Conservation (phyloP, 2,888 invertebrate species). For the Ischnus inquisitorius region DNA sequence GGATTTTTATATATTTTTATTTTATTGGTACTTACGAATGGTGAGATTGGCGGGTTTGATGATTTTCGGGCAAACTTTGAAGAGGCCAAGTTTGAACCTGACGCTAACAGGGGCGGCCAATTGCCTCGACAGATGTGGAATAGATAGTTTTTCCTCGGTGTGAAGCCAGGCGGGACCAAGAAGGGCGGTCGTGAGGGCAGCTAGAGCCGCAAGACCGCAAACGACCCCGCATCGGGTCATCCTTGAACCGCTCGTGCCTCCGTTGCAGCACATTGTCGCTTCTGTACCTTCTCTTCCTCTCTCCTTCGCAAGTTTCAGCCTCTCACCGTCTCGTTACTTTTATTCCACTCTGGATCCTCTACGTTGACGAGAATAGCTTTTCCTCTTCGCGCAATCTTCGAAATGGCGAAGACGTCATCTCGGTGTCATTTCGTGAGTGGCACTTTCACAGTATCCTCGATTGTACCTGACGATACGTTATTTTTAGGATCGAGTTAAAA, state of each 20-base stretch:
- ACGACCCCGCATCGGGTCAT: constrained; percentile 83
- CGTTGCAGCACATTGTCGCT: constrained; percentile 81
- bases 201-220: constrained; percentile 83
- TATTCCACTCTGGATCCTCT: constrained; percentile 11
- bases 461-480: background rate
- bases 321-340: background rate
- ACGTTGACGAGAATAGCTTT: constrained; percentile 15
- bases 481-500: background rate
- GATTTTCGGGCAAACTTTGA: constrained; percentile 82
- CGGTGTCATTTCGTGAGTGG: constrained; percentile 39
- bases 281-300: constrained; percentile 40
- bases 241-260: constrained; percentile 80
- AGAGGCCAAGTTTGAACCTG: constrained; percentile 82
- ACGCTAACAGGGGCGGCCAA: constrained; percentile 79
- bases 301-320: constrained; percentile 18
- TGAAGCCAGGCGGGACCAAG: constrained; percentile 84
- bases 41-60: constrained; percentile 82
- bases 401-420: constrained; percentile 46
- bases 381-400: constrained; percentile 11
- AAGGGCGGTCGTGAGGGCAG: constrained; percentile 82
- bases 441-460: background rate
- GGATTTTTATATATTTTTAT: background rate
- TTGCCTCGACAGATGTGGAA: constrained; percentile 78
- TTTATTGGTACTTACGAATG: constrained; percentile 78
- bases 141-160: constrained; percentile 81